Evolutionary conservation across 2,888 invertebrate genomes (phyloP).

Genomic region (Phrixothrix hirtus): DNA sequence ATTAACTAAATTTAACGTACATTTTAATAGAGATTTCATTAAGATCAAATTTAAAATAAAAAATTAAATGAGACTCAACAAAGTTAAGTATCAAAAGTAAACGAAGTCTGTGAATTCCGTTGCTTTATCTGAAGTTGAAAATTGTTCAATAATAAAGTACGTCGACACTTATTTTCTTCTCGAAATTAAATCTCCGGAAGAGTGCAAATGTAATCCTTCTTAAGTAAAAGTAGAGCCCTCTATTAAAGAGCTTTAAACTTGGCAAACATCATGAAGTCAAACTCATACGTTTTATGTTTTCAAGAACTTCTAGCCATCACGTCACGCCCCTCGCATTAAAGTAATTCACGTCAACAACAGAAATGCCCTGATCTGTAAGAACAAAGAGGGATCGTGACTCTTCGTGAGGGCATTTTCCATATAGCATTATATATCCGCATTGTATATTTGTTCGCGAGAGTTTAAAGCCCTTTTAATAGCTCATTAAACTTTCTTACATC

Average conservation of each 20-base stretch:
- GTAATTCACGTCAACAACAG: conserved; percentile 25
- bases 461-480: conserved; percentile 42
- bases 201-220: conserved; percentile 32
- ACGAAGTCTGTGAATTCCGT: background rate
- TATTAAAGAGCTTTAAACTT: conserved; percentile 35
- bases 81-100: background rate
- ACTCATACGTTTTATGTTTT: conserved; percentile 33
- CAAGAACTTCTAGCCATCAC: conserved; percentile 28
- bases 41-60: background rate
- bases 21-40: background rate
- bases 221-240: conserved; percentile 34
- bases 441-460: conserved; percentile 40
- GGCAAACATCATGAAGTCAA: conserved; percentile 34
- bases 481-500: conserved; percentile 42
- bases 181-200: conserved; percentile 32
- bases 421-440: conserved; percentile 36
- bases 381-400: conserved; percentile 20
- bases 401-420: conserved; percentile 13
- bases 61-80: background rate
- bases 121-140: background rate
- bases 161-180: conserved; percentile 25
- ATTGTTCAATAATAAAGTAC: conserved; percentile 6
- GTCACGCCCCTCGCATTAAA: conserved; percentile 28
- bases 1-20: background rate
- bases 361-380: conserved; percentile 14